Conservation (phyloP, 2,797 vertebrate genomes). For the Garrulus glandarius region DNA sequence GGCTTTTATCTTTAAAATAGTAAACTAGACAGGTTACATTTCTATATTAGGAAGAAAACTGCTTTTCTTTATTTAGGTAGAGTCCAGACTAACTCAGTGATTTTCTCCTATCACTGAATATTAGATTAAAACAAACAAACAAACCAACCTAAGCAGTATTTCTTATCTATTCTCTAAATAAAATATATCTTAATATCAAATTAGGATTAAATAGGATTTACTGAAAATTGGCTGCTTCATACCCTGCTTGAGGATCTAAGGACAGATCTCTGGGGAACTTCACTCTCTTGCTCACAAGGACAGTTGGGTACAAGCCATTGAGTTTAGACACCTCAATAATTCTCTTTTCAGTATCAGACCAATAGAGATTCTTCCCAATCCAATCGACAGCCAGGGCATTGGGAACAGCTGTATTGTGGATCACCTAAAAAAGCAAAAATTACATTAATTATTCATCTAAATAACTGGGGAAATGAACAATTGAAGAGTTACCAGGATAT, state of each 20-base stretch:
- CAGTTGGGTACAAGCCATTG: constrained; percentile 91
- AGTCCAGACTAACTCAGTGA: not conserved
- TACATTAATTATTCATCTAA: constrained; percentile 1
- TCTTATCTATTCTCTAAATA: not conserved
- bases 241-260: constrained; percentile 92
- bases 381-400: constrained; percentile 95
- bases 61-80: not conserved
- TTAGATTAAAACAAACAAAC: not conserved
- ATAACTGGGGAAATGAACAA: not conserved
- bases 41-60: not conserved
- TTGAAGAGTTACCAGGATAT: not conserved
- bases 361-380: constrained; percentile 98
- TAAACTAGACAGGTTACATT: not conserved
- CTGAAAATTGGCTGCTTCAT: constrained; percentile 35
- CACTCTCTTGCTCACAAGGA: constrained; percentile 88
- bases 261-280: constrained; percentile 90
- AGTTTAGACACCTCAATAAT: constrained; percentile 96
- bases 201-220: not conserved
- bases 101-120: not conserved
- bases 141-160: not conserved
- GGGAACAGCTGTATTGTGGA: constrained; percentile 93
- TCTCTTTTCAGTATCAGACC: constrained; percentile 94
- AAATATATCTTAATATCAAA: not conserved
- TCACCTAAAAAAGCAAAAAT: constrained; percentile 79
- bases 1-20: not conserved